A percentile compares a stretch with the other conserved stretches of the same genome.
Conservation (phyloP, 2,113 vertebrate genomes). For the Hippocampus comes region DNA sequence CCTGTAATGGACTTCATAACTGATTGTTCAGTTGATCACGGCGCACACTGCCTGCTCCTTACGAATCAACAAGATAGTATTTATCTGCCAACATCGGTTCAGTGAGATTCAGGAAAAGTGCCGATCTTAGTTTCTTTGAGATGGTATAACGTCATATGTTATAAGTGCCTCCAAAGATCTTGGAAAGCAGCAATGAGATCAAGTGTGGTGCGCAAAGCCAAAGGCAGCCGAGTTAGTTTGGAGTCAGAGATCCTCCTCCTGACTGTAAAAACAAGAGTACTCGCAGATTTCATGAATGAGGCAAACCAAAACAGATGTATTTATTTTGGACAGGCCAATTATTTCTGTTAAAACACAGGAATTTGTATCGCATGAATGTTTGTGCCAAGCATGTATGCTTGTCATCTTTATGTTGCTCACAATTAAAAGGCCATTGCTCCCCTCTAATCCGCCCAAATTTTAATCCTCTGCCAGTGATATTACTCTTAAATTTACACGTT, state of each 20-base stretch:
- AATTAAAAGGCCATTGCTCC: conserved; percentile 35
- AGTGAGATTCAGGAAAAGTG: neutral
- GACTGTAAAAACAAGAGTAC: conserved; percentile 13
- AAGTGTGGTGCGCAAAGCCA: conserved; percentile 14
- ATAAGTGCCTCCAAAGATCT: conserved; percentile 27
- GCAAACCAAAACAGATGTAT: neutral
- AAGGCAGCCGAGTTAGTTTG: conserved; percentile 24
- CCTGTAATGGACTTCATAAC: neutral
- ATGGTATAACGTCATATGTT: conserved; percentile 4
- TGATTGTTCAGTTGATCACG: neutral
- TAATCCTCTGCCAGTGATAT: conserved; percentile 69
- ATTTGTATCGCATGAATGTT: neutral
- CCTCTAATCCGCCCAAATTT: conserved; percentile 43
- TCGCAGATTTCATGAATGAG: conserved; percentile 17
- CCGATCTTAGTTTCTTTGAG: neutral
- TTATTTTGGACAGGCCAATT: neutral
- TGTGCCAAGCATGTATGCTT: neutral
- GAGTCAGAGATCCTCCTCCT: conserved; percentile 7
- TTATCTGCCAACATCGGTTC: neutral
- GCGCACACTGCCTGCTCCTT: neutral
- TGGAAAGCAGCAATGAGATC: conserved; percentile 43
- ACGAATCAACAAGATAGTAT: neutral
- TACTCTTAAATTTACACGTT: conserved; percentile 61
- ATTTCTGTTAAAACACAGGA: neutral
- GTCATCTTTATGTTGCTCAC: conserved; percentile 11